Evolutionary conservation across 2,113 vertebrate genomes (phyloP), one percentile per base, ranked within the genome.

Genomic region (Poeciliopsis retropinna): DNA sequence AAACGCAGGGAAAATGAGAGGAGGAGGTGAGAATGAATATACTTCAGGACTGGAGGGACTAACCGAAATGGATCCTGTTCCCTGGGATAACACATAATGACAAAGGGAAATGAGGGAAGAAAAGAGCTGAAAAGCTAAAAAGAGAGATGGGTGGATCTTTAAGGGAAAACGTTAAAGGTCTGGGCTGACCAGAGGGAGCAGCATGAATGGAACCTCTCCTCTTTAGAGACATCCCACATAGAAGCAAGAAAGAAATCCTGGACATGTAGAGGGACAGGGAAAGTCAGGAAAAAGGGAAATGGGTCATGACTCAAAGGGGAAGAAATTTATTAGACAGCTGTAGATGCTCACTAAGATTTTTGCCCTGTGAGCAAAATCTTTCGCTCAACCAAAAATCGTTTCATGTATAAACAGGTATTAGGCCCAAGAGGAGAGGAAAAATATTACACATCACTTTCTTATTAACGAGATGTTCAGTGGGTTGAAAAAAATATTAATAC

Each of bases 291-390:
- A 8, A 64, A 67, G 39, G 14, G 37, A 82, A 86, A 80, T 71
- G 71, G 70, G 60, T 73, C 61, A 47, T 80, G 73, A 79, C 77
- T 67, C 83, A 79, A 44, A 60, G 73, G 78, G 51, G 78, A 73
- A 67, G 76, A 85, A 69, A 80, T 87, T 81, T 85, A 83, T 87
- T 77, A 81, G 68, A 73, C 64, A 29, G 60, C 44, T 19, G 70
- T 74, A 83, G 81, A 82, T 71, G 68, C 83, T 85, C 74, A 69
- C 83, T 87, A 86, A 19, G 41, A 65, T 62, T 84, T 87, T 51
- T 82, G 79, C 82, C 60, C 27, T 1, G 6, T 84, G n/a, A 41
- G 71, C 77, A 84, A 72, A 84, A 79, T 44, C 64, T 66, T 51
- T 27, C 32, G 29, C 17, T 27, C 25, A 60, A 9, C 17, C 60